A percentile compares a stretch with the other conserved stretches of the same genome.
These are phyloP conservation scores for Himalopsyche tibetana DNA, from an alignment of 2,888 invertebrate genomes.

Conservation along the genomic window DNA sequence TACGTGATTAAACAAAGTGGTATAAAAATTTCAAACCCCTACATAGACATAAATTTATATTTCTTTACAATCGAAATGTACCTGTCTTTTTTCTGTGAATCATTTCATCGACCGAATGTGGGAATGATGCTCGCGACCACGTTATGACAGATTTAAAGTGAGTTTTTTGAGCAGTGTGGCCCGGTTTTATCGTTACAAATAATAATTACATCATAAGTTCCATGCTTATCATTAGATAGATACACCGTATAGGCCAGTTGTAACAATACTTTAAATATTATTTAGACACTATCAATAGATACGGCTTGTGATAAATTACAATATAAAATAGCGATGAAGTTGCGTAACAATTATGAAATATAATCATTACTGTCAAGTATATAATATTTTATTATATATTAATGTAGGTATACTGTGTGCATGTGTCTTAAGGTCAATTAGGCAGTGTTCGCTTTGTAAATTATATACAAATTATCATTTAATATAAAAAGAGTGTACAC, in stretches of 20 bases:
- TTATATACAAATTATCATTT: background rate
- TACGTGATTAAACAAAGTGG: constrained; percentile 58
- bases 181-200: constrained; percentile 6
- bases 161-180: constrained; percentile 30
- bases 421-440: background rate
- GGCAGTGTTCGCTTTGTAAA: constrained; percentile 12
- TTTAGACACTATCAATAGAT: constrained; percentile 46
- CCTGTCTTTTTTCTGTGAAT: background rate
- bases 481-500: too few species aligned
- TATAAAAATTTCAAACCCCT: constrained; percentile 62
- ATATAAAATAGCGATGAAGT: constrained; percentile 47
- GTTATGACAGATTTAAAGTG: constrained; percentile 15
- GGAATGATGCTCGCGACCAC: background rate
- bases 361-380: background rate
- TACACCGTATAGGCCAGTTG: constrained; percentile 55
- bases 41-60: constrained; percentile 51
- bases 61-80: background rate
- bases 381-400: background rate
- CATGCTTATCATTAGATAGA: constrained; percentile 46
- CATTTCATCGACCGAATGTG: background rate
- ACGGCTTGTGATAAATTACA: constrained; percentile 47
- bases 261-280: constrained; percentile 48
- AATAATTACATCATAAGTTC: constrained; percentile 50
- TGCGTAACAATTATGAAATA: constrained; percentile 23
- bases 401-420: constrained; percentile 31